Evolutionary conservation across 2,113 vertebrate genomes (phyloP), one percentile per base, ranked within the genome.

Genomic region (Eidolon helvum): DNA sequence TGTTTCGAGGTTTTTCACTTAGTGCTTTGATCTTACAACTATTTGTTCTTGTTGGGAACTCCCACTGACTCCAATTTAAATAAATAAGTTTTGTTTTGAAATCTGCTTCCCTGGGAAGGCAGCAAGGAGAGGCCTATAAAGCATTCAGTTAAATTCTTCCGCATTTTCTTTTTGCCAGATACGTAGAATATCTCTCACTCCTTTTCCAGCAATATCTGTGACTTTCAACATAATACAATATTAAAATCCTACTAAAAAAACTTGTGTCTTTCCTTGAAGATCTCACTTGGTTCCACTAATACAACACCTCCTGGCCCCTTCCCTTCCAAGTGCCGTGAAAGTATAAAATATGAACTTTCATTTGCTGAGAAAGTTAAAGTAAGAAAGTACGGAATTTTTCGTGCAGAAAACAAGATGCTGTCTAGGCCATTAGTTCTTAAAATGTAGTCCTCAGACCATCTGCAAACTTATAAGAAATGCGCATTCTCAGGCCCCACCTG

Each of bases 81-180:
- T 57, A 89, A 97, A 96, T 90, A 91, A 57, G n/a, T 5, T 94
- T 96, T 94, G 69, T 83, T 85, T 75, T 83, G 85, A 87, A 80
- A 80, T 69, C 12, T 0, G 80, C 71, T 94, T 45, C 82, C 61
- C 28, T 22, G 66, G n/a, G 53, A 96, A 91, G 71, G 28, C 14
- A 48, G 26, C 5, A 18, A 45, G 7, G 48, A 40, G 59, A 80
- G 40, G 6, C 8, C 4, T 19, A 3, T 4, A 15, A 48, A 2
- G 19, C 19, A 26, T 0, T 65, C 30, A 15, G 43, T 10, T 6
- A 8, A 30, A 10, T 45, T 65, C 38, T 40, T 68, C 53, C n/a
- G 18, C 10, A 10, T 86, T 94, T 85, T 66, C 48, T 38, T 66
- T 77, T 72, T 5, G 48, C 68, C 22, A 19, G 10, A 53, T 77